Conservation (phyloP, 2,888 invertebrate genomes). For the Clepsis dumicolana region DNA sequence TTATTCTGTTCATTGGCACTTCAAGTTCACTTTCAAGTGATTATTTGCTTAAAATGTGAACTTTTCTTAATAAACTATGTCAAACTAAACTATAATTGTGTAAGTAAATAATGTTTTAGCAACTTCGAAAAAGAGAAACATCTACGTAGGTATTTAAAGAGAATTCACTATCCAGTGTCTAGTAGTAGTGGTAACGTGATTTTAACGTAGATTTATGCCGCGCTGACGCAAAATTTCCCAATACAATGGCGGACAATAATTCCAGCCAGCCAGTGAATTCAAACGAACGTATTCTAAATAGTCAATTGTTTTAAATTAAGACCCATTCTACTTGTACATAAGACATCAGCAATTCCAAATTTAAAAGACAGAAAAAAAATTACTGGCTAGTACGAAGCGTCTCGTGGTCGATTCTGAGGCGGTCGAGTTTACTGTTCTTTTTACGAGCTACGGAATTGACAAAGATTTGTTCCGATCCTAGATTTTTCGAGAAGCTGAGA, state of each 20-base stretch:
- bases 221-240: no score
- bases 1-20: no score
- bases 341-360: slow-evolving; percentile 60
- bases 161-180: no score
- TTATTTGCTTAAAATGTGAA: no score
- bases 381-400: slow-evolving; percentile 45
- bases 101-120: no score
- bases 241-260: neutral
- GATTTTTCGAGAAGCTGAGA: slow-evolving; percentile 23
- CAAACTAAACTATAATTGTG: no score
- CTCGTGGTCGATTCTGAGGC: slow-evolving; percentile 67
- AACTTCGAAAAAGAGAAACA: no score
- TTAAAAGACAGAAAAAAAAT: slow-evolving; percentile 61
- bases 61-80: no score
- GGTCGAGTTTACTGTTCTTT: slow-evolving; percentile 70
- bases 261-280: neutral
- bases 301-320: neutral
- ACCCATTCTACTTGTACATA: slow-evolving; percentile 8
- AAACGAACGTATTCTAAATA: neutral
- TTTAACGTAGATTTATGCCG: no score
- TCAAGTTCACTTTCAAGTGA: no score
- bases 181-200: no score
- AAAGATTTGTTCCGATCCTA: slow-evolving; percentile 58
- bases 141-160: no score
- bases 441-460: slow-evolving; percentile 69